Percentiles rank a stretch among this genome's conserved stretches.
Evolutionary conservation across 53 echinoderm and acorn worm species (phyloP).

Genomic region (Astropecten irregularis): DNA sequence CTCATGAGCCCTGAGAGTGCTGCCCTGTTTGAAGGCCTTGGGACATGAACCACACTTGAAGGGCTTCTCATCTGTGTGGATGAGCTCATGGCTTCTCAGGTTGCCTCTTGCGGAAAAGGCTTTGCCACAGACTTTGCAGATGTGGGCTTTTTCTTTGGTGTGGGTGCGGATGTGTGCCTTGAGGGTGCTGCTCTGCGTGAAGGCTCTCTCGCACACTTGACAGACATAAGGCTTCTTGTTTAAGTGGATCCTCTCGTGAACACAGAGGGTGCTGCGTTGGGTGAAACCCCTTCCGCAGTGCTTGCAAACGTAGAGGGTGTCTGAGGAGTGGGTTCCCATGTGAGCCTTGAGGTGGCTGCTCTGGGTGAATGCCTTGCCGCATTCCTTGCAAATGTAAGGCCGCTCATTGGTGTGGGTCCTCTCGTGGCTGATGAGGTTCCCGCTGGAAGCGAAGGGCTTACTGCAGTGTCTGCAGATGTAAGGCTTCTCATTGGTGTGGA

Average conservation of each 20-base stretch:
- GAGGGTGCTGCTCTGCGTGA: constrained; percentile 50
- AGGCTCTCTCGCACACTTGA: constrained; percentile 21
- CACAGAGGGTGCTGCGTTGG: constrained; percentile 60
- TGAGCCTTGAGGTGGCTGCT: constrained; percentile 50
- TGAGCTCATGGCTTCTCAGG: constrained; percentile 30
- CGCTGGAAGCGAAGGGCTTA: constrained; percentile 51
- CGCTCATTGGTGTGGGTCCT: constrained; percentile 33
- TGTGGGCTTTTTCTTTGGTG: constrained; percentile 38
- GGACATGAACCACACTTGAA: constrained; percentile 19
- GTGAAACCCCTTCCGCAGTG: constrained; percentile 65
- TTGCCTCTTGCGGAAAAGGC: constrained; percentile 54
- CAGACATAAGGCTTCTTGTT: constrained; percentile 47
- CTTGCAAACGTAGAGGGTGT: constrained; percentile 54
- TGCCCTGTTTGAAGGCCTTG: constrained; percentile 42
- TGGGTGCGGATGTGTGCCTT: constrained; percentile 49
- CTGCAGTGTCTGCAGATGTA: constrained; percentile 61
- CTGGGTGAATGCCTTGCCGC: constrained; percentile 55
- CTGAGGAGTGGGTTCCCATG: constrained; percentile 47
- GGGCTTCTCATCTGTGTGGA: constrained; percentile 31
- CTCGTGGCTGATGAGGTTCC: constrained; percentile 49
- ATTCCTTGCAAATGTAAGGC: constrained; percentile 49
- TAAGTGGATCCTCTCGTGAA: constrained; percentile 49
- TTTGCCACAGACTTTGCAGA: constrained; percentile 49
- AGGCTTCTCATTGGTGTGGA: constrained; percentile 51
- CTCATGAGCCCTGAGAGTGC: constrained; percentile 30